A percentile compares a stretch with the other conserved stretches of the same genome.
These are phyloP conservation scores for Drosophila cyrtoloma DNA, from an alignment of 2,888 invertebrate species.

Conservation along the genomic window DNA sequence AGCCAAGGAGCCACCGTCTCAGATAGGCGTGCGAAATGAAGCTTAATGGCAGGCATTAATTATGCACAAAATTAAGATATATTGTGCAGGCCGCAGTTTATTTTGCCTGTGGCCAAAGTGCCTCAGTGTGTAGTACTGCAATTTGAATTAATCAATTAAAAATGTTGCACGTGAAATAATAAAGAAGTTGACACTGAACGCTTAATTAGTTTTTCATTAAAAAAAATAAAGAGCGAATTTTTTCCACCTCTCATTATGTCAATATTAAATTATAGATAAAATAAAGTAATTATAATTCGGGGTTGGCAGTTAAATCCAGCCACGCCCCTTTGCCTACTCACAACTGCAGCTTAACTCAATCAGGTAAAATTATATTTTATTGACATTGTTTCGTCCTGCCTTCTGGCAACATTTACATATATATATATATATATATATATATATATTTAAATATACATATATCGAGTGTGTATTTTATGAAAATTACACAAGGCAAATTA, in stretches of 20 bases:
- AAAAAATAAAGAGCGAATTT: slow-evolving; percentile 16
- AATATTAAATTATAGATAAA: slow-evolving; percentile 48
- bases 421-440: slow-evolving; percentile 1
- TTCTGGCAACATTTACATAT: not conserved
- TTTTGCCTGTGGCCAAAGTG: slow-evolving; percentile 36
- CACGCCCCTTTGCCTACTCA: slow-evolving; percentile 6
- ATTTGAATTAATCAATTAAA: slow-evolving; percentile 69
- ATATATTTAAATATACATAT: not conserved
- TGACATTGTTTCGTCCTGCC: slow-evolving; percentile 35
- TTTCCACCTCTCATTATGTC: slow-evolving; percentile 26
- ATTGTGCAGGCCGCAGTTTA: slow-evolving; percentile 55
- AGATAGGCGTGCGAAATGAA: slow-evolving; percentile 24
- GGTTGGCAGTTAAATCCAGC: not conserved
- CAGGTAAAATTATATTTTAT: slow-evolving; percentile 53
- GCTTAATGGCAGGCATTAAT: slow-evolving; percentile 72
- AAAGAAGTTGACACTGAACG: slow-evolving; percentile 17
- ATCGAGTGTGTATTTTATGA: slow-evolving; percentile 13
- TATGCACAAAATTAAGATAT: slow-evolving; percentile 71
- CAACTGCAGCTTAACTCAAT: slow-evolving; percentile 27
- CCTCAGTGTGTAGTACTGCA: slow-evolving; percentile 23
- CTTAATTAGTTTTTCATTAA: slow-evolving; percentile 64
- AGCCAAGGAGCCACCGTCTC: slow-evolving; percentile 24
- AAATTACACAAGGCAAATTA: slow-evolving; percentile 49
- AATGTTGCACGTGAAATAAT: slow-evolving; percentile 21
- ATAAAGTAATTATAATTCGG: slow-evolving; percentile 29